phyloP scores from a whole-genome alignment of 2,113 vertebrate species.

The Lota lota region DNA sequence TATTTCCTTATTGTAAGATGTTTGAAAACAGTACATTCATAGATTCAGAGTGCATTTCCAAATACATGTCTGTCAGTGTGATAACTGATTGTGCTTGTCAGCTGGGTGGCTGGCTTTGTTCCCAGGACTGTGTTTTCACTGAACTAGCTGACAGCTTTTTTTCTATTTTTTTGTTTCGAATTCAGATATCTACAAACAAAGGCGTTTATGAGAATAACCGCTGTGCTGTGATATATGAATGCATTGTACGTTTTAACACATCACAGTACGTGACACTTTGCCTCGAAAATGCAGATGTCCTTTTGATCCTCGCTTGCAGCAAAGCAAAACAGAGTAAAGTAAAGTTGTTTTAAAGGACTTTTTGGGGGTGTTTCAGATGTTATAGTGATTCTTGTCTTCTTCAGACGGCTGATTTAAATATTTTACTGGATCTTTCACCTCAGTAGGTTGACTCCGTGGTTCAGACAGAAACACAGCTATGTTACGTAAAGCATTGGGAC shows the following conservation, averaged over 20 bases:
- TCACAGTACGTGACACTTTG: constrained; percentile 7
- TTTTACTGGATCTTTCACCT: constrained; percentile 72
- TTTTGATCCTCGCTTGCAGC: constrained; percentile 40
- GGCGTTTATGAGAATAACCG: neutral
- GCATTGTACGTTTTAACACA: constrained; percentile 10
- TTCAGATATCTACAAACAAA: neutral
- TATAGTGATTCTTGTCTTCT: constrained; percentile 67
- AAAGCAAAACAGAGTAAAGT: constrained; percentile 27
- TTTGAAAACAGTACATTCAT: constrained; percentile 43
- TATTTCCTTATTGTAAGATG: constrained; percentile 43
- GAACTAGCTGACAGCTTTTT: neutral
- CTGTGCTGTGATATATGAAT: neutral
- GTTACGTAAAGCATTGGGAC: too few species aligned
- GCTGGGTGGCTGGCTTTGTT: neutral
- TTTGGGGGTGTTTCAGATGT: constrained; percentile 60
- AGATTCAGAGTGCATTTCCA: constrained; percentile 25
- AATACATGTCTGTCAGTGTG: constrained; percentile 25
- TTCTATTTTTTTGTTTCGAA: neutral
- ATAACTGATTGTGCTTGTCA: constrained; percentile 39
- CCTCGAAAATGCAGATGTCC: constrained; percentile 28
- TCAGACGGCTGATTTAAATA: constrained; percentile 64
- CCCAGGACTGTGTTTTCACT: constrained; percentile 3
- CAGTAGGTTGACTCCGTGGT: constrained; percentile 65
- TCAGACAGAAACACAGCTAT: constrained; percentile 59
- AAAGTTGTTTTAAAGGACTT: constrained; percentile 24